Percentiles rank a stretch among this genome's conserved stretches.
Evolutionary conservation across 2,888 invertebrate genomes (phyloP).

Genomic region (Cantharis lateralis): DNA sequence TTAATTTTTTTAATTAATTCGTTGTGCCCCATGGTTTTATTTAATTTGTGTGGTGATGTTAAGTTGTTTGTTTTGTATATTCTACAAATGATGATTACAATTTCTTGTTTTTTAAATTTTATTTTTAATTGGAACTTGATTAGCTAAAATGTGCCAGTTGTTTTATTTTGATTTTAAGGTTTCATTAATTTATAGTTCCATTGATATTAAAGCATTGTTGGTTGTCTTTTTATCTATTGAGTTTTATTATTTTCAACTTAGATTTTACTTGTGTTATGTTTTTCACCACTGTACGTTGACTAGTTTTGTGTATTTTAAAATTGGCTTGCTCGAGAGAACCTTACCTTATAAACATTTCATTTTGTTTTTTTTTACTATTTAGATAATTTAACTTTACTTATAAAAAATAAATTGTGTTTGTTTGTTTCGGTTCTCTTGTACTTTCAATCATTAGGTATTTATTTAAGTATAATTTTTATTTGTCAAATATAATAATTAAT

Average conservation of each 20-base stretch:
- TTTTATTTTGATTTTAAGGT: not conserved
- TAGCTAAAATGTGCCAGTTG: not conserved
- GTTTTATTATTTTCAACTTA: slow-evolving; percentile 4
- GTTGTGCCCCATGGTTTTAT: not conserved
- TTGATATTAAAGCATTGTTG: not conserved
- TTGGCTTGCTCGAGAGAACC: not conserved
- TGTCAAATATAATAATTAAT: not conserved
- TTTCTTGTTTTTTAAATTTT: not conserved
- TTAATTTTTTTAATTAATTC: not conserved
- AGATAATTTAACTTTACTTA: not conserved
- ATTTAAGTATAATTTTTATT: not conserved
- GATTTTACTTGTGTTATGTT: not conserved
- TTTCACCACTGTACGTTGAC: not conserved
- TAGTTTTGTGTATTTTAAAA: not conserved
- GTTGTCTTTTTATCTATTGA: not conserved
- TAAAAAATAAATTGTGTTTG: not conserved
- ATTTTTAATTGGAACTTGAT: not conserved
- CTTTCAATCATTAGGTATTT: not conserved
- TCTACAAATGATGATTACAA: not conserved
- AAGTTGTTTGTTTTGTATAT: not conserved
- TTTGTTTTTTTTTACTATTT: not conserved
- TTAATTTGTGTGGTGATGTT: not conserved
- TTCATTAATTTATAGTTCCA: not conserved
- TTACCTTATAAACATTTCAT: not conserved
- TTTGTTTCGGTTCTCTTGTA: not conserved